Conservation (phyloP, 1,140 invertebrate species). For the Pectinophora gossypiella region DNA sequence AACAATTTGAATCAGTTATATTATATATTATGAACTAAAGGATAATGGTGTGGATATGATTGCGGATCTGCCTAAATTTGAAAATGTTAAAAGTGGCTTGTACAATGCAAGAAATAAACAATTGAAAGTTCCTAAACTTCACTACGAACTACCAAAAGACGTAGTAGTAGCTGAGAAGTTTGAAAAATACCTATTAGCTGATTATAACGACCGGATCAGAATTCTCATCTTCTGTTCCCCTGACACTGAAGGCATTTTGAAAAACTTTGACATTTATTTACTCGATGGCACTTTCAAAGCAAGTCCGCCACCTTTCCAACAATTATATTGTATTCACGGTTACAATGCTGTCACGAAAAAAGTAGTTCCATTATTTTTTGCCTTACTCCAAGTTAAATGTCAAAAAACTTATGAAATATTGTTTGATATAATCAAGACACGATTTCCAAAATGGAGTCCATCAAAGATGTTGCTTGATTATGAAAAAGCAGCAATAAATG, state of each 20-base stretch:
- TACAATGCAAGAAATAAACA: conserved; percentile 9
- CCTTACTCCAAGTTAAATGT: not conserved
- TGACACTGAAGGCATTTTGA: not conserved
- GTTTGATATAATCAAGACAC: not conserved
- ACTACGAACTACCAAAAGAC: not conserved
- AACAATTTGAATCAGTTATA: no score
- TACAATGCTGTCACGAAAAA: not conserved
- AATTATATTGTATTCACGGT: conserved; percentile 2
- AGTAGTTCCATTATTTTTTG: conserved; percentile 5
- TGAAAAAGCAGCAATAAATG: conserved; percentile 3
- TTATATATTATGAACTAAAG: not conserved
- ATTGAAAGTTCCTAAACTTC: conserved; percentile 1
- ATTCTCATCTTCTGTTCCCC: conserved; percentile 3
- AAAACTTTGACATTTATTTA: not conserved
- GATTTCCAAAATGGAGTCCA: conserved; percentile 1
- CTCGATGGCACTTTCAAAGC: conserved; percentile 4
- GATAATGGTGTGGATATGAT: not conserved
- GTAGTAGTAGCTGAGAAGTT: conserved; percentile 3
- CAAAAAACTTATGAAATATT: conserved; percentile 5
- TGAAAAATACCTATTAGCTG: conserved; percentile 5
- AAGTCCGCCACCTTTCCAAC: conserved; percentile 1
- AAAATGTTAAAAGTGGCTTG: conserved; percentile 6
- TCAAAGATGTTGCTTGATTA: conserved; percentile 1
- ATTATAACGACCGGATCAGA: conserved; percentile 2
- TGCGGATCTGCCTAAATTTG: not conserved